Base-by-base conservation (phyloP, 1,140 invertebrate species). In the Asobara japonica region DNA sequence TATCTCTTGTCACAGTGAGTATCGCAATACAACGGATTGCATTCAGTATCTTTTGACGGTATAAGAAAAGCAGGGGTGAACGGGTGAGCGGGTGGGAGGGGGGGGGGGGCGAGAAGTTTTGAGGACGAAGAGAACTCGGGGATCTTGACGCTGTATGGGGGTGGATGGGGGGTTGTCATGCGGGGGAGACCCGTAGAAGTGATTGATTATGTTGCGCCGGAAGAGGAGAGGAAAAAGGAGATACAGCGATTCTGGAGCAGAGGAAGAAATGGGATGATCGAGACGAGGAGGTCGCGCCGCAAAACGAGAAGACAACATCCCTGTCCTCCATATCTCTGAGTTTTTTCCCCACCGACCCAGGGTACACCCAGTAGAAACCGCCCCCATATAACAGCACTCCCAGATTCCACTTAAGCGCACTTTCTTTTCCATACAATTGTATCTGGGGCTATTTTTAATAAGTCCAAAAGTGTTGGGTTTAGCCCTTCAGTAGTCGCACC, bases 131-230 rank as follows among this genome's bases (percentile, higher is more conserved):
- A 74, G 10, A 78, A 79, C 79, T 77, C 75, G 80, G 78, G 72
- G 77, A 45, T 79, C 77, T 75, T 76, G 69, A 74, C 74, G 72
- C 74, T 41, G 29, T 68, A 41, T 29, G 60, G 82, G 82, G 83
- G 83, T 81, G 51, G 51, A 25, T 56, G 51, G 80, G 82, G 81
- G 83, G 82, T 81, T 84, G 83, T 85, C 85, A 84, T 78, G 84
- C 82, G 78, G 22, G 80, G 81, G 80, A 78, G 77, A 77, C 76
- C 75, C 81, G 81, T 83, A 85, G 84, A 81, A 86, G 85, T 87
- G 86, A 87, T 87, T 88, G 85, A 88, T 87, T 76, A 83, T 88
- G 80, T 86, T 87, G 84, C 81, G 80, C 80, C 83, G 84, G 86
- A 88, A 87, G 83, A 84, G 80, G 80, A 80, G 78, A 81, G 74